Base-by-base conservation (phyloP, 2,797 vertebrate genomes). In the Spinus pinus region DNA sequence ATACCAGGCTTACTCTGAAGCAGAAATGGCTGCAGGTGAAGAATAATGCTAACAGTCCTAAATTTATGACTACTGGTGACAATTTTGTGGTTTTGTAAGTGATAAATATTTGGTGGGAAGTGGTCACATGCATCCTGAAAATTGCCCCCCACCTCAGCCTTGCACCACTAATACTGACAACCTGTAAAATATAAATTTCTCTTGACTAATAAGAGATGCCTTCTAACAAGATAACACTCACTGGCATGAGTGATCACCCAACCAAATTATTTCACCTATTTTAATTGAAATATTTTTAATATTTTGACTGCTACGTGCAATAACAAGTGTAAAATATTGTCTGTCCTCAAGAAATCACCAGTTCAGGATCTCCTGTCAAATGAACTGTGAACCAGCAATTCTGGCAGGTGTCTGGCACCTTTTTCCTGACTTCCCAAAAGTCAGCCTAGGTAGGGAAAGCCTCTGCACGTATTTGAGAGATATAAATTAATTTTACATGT, bases 61-160 rank as follows among this genome's bases (percentile, higher is more conserved):
- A 28, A 42, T 51, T 39, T 57, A 8, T 19, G 18, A 64, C 31
- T 22, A 39, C 19, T 69, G 20, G 44, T 64, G 23, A 39, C 4
- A 53, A 39, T 11, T 47, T 22, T 24, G 25, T 14, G 6, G 16
- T 80, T 86, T 42, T 6, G 0, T 57, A 33, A 62, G 15, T 46
- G 31, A 61, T 24, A 61, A 61, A 51, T 18, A 31, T 51, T 60
- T 60, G 11, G 9, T 35, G 18, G 46, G 22, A 72, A 20, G 24
- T 27, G 7, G 14, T 53, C 31, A 39, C 4, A 4, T 7, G 24
- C 30, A 8, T 35, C 10, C 4, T 42, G 37, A 18, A 53, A 58
- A 20, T 21, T 61, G 10, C 3, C 0, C 3, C 24, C 5, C 20
- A 18, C 7, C 9, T 23, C 6, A 30, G 35, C 12, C 31, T 42